Evolutionary conservation across 2,113 vertebrate genomes (phyloP), one percentile per base, ranked within the genome.

Genomic region (Coryphaenoides rupestris): DNA sequence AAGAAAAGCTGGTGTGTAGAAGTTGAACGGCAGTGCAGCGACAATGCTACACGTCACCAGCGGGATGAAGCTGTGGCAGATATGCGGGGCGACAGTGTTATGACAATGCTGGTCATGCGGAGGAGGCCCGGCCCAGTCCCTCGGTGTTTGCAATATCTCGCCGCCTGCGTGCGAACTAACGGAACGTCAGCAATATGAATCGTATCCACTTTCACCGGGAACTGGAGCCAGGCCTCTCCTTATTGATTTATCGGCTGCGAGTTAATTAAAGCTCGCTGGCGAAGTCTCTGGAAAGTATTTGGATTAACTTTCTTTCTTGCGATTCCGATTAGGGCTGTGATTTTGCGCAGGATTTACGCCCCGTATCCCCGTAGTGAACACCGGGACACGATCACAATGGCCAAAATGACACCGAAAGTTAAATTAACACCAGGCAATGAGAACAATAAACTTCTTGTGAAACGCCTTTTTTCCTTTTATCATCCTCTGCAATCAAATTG

Each of bases 201-300:
- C 56, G 68, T 33, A 65, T 72, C 47, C 65, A 70, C 70, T 63
- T n/a, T 70, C 59, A 71, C 17, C 65, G n/a, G 45, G 54, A 68
- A 63, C 21, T 66, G 57, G 63, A 66, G 63, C 55, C 52, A 62
- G 24, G 16, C 50, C 50, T n/a, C n/a, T 5, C 15, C 55, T 58
- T 77, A 84, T 86, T 19, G 54, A 84, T 80, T n/a, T 64, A 61
- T 73, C 67, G 69, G 58, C 52, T 64, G 2, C 1, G 53, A 58
- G 66, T 78, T 85, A 77, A 85, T 80, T 69, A 74, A 82, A 86
- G 62, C 76, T 74, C 63, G 79, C 70, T 55, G 33, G 15, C n/a
- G n/a, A 62, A 57, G 62, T 61, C 66, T 76, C 68, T 60, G 46
- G 63, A 66, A 70, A 64, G 28, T 57, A 16, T 40, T 46, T 4